phyloP scores from a whole-genome alignment of 2,113 vertebrate species.

The Odocoileus hemionus region DNA sequence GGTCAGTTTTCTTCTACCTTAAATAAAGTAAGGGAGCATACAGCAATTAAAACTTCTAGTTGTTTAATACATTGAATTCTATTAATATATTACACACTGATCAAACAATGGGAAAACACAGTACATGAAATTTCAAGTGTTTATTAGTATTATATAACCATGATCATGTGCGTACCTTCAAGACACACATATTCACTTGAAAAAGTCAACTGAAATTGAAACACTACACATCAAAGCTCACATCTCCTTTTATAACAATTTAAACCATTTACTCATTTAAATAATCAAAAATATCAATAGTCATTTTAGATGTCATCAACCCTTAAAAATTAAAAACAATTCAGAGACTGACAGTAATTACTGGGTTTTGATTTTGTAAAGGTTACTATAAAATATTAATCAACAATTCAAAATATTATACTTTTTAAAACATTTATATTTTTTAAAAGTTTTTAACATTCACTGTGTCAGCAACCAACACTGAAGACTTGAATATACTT shows the following conservation, averaged over 20 bases:
- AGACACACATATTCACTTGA: not conserved
- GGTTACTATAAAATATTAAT: not conserved
- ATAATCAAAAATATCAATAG: slow-evolving; percentile 23
- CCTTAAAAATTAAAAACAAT: slow-evolving; percentile 41
- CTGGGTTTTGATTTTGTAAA: slow-evolving; percentile 18
- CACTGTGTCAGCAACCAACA: not conserved
- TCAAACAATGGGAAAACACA: not conserved
- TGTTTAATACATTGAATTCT: slow-evolving; percentile 7
- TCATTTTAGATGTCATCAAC: slow-evolving; percentile 22
- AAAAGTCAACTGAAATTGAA: slow-evolving; percentile 38
- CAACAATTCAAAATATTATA: not conserved
- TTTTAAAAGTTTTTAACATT: slow-evolving; percentile 30
- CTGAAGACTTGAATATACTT: not conserved
- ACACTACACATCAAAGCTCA: slow-evolving; percentile 33
- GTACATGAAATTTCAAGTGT: not conserved
- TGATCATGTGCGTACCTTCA: not conserved
- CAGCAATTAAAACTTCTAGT: slow-evolving; percentile 26
- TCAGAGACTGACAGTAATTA: slow-evolving; percentile 13
- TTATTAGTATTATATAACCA: not conserved
- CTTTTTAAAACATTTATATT: not conserved
- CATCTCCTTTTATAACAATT: slow-evolving; percentile 26
- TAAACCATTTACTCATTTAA: slow-evolving; percentile 42
- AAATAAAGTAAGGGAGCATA: not conserved
- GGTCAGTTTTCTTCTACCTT: not conserved
- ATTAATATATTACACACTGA: not conserved